Evolutionary conservation across 2,888 invertebrate species (phyloP).

Genomic region (Lepidochrysops patricia): DNA sequence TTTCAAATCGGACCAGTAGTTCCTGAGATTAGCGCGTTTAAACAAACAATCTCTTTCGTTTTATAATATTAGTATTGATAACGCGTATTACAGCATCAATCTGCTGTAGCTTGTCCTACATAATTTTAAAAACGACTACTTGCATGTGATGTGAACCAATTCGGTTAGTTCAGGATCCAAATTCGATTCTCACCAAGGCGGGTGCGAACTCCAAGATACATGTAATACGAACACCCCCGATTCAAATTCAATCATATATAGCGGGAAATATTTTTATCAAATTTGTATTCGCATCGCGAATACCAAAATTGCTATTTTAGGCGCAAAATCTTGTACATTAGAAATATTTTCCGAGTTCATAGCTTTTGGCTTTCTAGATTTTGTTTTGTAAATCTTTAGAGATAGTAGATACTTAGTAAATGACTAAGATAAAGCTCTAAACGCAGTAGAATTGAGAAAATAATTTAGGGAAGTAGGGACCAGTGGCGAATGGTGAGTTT

Average conservation of each 20-base stretch:
- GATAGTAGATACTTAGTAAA: too few relatives aligned
- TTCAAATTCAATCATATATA: constrained; percentile 47
- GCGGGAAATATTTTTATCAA: constrained; percentile 40
- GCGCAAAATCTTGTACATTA: neutral
- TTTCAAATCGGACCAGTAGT: too few relatives aligned
- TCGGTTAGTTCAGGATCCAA: constrained; percentile 56
- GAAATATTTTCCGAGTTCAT: neutral
- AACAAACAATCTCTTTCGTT: too few relatives aligned
- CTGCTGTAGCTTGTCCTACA: neutral
- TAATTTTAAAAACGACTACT: constrained; percentile 31
- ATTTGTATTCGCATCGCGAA: constrained; percentile 22
- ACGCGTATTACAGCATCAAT: too few relatives aligned
- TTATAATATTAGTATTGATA: too few relatives aligned
- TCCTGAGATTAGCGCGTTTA: too few relatives aligned
- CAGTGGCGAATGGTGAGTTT: too few relatives aligned
- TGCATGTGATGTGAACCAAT: constrained; percentile 58
- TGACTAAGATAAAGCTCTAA: too few relatives aligned
- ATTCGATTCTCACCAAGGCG: constrained; percentile 62
- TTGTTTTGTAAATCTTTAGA: too few relatives aligned
- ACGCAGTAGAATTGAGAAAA: neutral
- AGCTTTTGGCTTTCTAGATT: neutral
- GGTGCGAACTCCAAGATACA: constrained; percentile 48
- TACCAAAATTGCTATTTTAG: neutral
- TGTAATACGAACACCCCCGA: constrained; percentile 40
- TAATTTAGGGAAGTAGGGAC: neutral